Base-by-base conservation (phyloP, 2,888 invertebrate species). In the Xestia rhomboidea region DNA sequence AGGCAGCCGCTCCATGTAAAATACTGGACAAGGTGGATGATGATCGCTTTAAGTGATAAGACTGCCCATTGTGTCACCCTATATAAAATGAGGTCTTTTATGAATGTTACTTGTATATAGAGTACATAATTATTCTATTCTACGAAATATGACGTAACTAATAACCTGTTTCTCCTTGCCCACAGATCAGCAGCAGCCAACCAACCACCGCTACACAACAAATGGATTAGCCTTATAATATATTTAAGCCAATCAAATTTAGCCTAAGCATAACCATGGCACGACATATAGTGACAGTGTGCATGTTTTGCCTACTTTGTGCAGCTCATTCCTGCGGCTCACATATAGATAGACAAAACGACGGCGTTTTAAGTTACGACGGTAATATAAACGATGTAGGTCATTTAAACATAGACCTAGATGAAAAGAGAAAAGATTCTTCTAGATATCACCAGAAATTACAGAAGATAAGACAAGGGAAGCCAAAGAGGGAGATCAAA, bases 261-360 rank as follows among this genome's bases (percentile, higher is more conserved):
- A 90, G 84, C 88, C 70, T 92, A 92, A 92, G 91, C 76, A 71
- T 83, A 90, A 84, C 68, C 66, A 96, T 96, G 96, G 94, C 96
- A 15, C 96, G 94, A 74, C 95, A 97, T 90, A 96, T 98, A 77
- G 97, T 98, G 88, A 98, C 98, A 24, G 98, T 98, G n/a, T 98
- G 98, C 92, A 98, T 98, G 94, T 98, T 98, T 89, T 98, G 98
- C 91, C 97, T 98, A 68, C 95, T 98, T 0, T 98, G 98, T 90
- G 98, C 98, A 3, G 97, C 98, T 21, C 98, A 98, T 90, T 98
- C 98, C 0, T 98, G 98, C 91, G 98, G 97, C 68, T 98, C 98
- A 3, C 98, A 98, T 90, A 96, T 97, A 69, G 97, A 97, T 86
- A 88, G 92, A 21, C 91, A 92, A 44, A 90, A 87, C 30, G 93